Conservation (phyloP, 2,113 vertebrate species). For the Macaca fascicularis region DNA sequence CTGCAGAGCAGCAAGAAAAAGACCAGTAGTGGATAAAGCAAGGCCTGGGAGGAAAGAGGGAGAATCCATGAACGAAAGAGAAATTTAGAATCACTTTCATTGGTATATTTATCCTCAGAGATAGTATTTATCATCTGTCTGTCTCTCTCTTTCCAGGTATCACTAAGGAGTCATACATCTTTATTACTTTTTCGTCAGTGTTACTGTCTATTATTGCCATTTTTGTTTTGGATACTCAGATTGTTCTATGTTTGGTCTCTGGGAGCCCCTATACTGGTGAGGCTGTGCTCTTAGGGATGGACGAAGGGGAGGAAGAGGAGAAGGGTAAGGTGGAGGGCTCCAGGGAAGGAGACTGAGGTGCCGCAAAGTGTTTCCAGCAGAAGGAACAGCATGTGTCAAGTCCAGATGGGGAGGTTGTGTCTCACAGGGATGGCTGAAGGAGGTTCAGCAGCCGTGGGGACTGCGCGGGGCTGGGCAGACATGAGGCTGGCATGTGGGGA, state of each 20-base stretch:
- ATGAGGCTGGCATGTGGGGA: neutral
- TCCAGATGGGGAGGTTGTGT: neutral
- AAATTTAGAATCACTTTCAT: rapidly evolving
- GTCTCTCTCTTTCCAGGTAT: neutral
- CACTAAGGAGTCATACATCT: neutral
- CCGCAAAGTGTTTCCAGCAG: neutral
- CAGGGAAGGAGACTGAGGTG: neutral
- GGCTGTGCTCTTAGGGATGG: neutral
- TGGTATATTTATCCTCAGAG: neutral
- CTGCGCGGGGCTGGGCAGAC: rapidly evolving
- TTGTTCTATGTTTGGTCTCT: neutral
- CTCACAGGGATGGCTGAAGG: neutral
- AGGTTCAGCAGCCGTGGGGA: neutral
- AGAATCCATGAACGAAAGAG: rapidly evolving
- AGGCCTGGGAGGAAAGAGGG: neutral
- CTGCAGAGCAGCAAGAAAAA: neutral
- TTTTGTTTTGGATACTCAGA: neutral
- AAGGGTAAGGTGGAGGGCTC: neutral
- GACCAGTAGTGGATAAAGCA: rapidly evolving
- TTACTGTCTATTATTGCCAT: rapidly evolving
- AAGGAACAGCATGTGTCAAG: rapidly evolving
- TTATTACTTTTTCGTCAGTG: neutral
- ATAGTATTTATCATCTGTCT: too few species aligned
- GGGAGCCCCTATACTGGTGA: neutral
- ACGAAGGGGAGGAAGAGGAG: neutral